Evolutionary conservation across 2,888 invertebrate genomes (phyloP), one percentile per base, ranked within the genome.

Genomic region (Philhelius pedissequus): DNA sequence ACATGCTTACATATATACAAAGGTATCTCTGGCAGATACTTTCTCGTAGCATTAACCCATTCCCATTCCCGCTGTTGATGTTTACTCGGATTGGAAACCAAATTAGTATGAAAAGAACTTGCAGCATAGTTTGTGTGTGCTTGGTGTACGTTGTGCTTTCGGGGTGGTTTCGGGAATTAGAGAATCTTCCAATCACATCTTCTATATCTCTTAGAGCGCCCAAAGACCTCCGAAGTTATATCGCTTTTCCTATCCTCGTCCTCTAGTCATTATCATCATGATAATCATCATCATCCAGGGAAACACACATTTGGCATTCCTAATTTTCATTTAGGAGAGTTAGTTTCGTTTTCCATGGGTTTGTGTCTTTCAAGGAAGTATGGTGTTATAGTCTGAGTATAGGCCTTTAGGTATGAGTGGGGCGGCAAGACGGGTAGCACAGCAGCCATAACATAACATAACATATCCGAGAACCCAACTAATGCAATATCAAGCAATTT

Each of bases 401-500:
- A 69, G 73, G 73, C 11, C 48, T 43, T 4, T 43, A 38, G n/a
- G 11, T 20, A 22, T 38, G 32, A 54, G 52, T n/a, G 38, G 32
- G 54, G 38, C 18, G 38, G 62, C 15, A 48, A 48, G 58, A 62
- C 60, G 45, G 69, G 79, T 64, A 74, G 78, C 73, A 64, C 68
- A 73, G 71, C 82, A 77, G 74, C 69, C 62, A 30, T 54, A 78
- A 69, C 68, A 78, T 54, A 78, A 69, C 68, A 78, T 56, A 77
- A 78, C 83, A 79, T 78, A 83, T 66, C 74, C 56, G 54, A 78
- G 73, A 45, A 43, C 30, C 45, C 48, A 74, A 83, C 78, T 78
- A 83, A 69, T 76, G 73, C 82, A 78, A 78, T 78, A 78, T 73
- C 78, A 83, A 70, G 83, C 79, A 83, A 79, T 83, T 79, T 83